Evolutionary conservation across 2,888 invertebrate species (phyloP), one percentile per base, ranked within the genome.

Genomic region (Patella depressa): DNA sequence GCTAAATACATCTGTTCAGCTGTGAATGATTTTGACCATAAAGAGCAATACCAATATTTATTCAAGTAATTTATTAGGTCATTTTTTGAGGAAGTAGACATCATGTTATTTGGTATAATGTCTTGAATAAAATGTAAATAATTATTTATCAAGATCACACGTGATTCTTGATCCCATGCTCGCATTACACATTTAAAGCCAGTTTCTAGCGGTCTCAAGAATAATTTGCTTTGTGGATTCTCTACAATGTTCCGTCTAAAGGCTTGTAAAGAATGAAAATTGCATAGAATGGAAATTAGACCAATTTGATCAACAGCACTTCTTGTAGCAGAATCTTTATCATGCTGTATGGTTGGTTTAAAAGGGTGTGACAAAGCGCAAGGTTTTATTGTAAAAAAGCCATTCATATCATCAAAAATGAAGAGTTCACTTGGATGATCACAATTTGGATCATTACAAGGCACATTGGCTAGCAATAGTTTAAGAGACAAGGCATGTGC

Each of bases 341-440:
- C 77, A 73, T 77, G 77, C 53, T 77, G 77, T 17, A 77, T 65
- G 14, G 15, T 73, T 69, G 77, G 77, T 17, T 29, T 73, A 15
- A 77, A 34, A 14, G 77, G 72, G 3, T 59, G 24, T 15, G 5
- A 19, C 9, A 29, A 9, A 55, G 71, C 2, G 59, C 77, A 77
- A 12, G 55, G 65, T 19, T 72, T 15, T 12, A 73, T 34, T 7
- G 45, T 5, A 45, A 77, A 59, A 34, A 77, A 77, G 15, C 73
- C 77, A 73, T 73, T 73, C 15, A n/a, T 11, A 17, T 77, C 77
- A 73, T 77, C 59, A 57, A 77, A 73, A 34, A 77, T 53, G 45
- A 34, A 57, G 17, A 73, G n/a, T 34, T 34, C 70, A 34, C 15
- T 24, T 45, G 24, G 59, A 73, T 77, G 77, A 15, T 19, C n/a